Percentiles rank a stretch among this genome's conserved stretches.
Evolutionary conservation across 2,113 vertebrate species (phyloP).

Genomic region (Spea bombifrons): DNA sequence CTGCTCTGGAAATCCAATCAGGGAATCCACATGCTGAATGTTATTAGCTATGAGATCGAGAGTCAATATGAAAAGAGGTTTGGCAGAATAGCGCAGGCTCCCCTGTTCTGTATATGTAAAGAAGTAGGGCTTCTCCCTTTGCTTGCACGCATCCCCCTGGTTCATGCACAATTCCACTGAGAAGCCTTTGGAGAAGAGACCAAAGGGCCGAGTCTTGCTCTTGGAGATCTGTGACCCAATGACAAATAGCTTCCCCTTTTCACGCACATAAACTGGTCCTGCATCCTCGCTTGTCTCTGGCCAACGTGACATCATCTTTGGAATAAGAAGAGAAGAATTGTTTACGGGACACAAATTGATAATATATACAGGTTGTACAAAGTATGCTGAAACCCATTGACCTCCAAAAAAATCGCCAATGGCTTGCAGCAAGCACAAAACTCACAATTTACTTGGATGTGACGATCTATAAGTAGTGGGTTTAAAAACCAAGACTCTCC

Average conservation of each 20-base stretch:
- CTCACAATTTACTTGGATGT: no score
- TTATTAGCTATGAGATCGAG: conserved; percentile 87
- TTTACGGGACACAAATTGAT: no score
- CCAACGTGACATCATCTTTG: conserved; percentile 64
- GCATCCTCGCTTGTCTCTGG: conserved; percentile 62
- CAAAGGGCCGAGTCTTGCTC: conserved; percentile 66
- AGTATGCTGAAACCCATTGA: no score
- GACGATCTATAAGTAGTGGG: no score
- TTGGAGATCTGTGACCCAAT: conserved; percentile 61
- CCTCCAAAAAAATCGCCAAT: no score
- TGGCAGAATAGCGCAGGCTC: conserved; percentile 86
- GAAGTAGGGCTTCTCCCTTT: conserved; percentile 79
- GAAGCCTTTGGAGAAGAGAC: conserved; percentile 73
- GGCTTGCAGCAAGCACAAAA: no score
- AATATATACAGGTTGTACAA: no score
- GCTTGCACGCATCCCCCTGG: conserved; percentile 63
- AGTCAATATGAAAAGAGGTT: conserved; percentile 83
- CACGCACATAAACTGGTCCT: conserved; percentile 78
- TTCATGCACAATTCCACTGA: conserved; percentile 72
- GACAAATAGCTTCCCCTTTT: conserved; percentile 77
- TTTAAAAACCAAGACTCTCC: no score
- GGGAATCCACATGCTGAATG: conserved; percentile 86
- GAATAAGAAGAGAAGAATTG: not conserved
- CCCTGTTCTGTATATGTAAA: conserved; percentile 89
- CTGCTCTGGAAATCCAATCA: conserved; percentile 92